Conservation (phyloP, 2,888 invertebrate genomes). For the Lasioglossum figueresi region DNA sequence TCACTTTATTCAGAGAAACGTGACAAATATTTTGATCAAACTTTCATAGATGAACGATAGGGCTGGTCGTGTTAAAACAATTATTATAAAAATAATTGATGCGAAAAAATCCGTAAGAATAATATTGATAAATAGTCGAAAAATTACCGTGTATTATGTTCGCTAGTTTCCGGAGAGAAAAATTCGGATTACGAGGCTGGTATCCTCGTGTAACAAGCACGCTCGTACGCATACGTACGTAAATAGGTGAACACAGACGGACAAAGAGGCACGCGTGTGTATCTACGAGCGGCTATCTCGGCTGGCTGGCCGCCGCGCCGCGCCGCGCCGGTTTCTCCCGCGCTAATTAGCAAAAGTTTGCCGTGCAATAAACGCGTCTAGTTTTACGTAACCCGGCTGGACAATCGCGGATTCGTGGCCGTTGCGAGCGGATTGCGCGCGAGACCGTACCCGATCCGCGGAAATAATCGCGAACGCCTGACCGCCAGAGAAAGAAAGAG, state of each 20-base stretch:
- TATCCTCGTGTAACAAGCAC: background rate
- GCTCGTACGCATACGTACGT: background rate
- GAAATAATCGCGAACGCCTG: conserved; percentile 37
- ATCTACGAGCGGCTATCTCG: conserved; percentile 73
- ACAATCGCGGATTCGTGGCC: conserved; percentile 64
- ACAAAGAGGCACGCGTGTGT: conserved; percentile 8
- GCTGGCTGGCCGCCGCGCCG: conserved; percentile 81
- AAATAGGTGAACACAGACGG: background rate
- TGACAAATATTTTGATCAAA: background rate
- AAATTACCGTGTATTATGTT: background rate
- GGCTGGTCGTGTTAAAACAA: too few species aligned
- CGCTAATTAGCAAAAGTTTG: conserved; percentile 83
- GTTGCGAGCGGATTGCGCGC: conserved; percentile 35
- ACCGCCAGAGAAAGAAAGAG: conserved; percentile 4
- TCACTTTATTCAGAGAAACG: background rate
- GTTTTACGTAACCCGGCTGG: conserved; percentile 80
- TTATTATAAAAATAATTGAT: too few species aligned
- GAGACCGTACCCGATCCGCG: conserved; percentile 31
- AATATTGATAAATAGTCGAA: background rate
- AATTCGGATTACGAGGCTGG: conserved; percentile 6
- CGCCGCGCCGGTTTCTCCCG: conserved; percentile 82
- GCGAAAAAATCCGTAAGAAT: background rate
- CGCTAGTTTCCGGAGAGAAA: background rate
- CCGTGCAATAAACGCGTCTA: conserved; percentile 81
- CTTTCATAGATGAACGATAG: background rate